A percentile compares a stretch with the other conserved stretches of the same genome.
Conservation (phyloP, 2,797 vertebrate species). For the Sebastes itinus region DNA sequence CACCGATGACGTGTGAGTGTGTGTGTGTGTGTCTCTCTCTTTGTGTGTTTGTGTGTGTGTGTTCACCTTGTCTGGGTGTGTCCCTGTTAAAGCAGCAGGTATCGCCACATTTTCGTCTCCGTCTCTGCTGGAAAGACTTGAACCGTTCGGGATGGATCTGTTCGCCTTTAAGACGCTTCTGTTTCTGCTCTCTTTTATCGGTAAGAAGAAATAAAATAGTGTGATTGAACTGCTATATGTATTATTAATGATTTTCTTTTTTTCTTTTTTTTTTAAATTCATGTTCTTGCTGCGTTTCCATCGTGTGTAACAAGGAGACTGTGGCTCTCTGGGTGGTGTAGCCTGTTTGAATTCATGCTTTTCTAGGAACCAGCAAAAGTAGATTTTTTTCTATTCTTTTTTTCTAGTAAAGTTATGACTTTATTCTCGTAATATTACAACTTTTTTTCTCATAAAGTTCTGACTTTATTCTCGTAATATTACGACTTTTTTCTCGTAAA, state of each 20-base stretch:
- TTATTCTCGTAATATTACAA: no score
- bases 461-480: no score
- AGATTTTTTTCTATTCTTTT: no score
- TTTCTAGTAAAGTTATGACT: no score
- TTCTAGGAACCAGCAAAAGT: neutral
- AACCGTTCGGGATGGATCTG: slow-evolving; percentile 50
- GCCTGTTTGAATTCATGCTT: neutral
- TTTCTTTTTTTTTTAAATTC: rapidly evolving
- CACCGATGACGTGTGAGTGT: neutral
- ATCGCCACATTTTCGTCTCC: neutral
- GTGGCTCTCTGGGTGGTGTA: neutral
- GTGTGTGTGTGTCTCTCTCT: neutral
- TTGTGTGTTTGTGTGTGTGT: neutral
- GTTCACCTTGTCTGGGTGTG: slow-evolving; percentile 55
- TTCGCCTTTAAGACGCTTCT: slow-evolving; percentile 24
- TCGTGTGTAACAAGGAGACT: neutral
- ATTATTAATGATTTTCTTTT: neutral
- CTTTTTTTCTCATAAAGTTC: no score
- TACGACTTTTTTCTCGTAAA: no score
- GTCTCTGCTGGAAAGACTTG: slow-evolving; percentile 44
- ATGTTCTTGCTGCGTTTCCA: neutral
- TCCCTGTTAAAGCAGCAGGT: slow-evolving; percentile 42
- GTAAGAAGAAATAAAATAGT: slow-evolving; percentile 8
- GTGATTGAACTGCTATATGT: no score
- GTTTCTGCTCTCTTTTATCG: slow-evolving; percentile 27